Base-by-base conservation (phyloP, 2,797 vertebrate species). In the Craterocephalus amniculus region DNA sequence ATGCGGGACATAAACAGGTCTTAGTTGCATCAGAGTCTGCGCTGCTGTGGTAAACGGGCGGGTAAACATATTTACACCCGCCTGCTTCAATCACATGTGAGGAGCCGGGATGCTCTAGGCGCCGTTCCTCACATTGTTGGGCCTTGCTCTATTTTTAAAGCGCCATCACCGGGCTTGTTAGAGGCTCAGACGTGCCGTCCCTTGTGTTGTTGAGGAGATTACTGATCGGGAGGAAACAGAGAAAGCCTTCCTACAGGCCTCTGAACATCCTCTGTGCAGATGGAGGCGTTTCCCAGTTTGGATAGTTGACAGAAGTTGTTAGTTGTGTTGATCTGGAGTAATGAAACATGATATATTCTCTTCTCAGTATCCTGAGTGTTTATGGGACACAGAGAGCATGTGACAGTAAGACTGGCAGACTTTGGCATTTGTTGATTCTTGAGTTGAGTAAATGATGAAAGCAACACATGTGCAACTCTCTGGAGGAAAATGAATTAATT, bases 141-240 rank as follows among this genome's bases (percentile, higher is more conserved):
- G 78, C 74, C 78, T 78, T 0, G 12, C 4, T 68, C 84, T 91
- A 90, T 93, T 88, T 93, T 87, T 85, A 82, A 51, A 56, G 64
- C 26, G 5, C 38, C 32, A 55, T 86, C 87, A 58, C 62, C 14
- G 18, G 86, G 74, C 85, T 88, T 66, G 80, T 92, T 90, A 84
- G 83, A 76, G 78, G 87, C 83, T 84, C 78, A 83, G 88, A 87
- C 59, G 0, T 57, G 81, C 1, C 11, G 27, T 67, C 83, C 58
- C 73, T 80, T 45, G 65, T 84, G 89, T 89, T 86, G 79, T 75
- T 89, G 83, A 63, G 85, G 80, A 83, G 91, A 91, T 91, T 82
- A 89, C 72, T 27, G 63, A 59, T 67, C 9, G 72, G 72, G 57
- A 66, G 63, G 74, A 82, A 56, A 54, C 31, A 29, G 74, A 67